Percentiles rank a stretch among this genome's conserved stretches.
Evolutionary conservation across 2,797 vertebrate genomes (phyloP).

Genomic region (Emys orbicularis): DNA sequence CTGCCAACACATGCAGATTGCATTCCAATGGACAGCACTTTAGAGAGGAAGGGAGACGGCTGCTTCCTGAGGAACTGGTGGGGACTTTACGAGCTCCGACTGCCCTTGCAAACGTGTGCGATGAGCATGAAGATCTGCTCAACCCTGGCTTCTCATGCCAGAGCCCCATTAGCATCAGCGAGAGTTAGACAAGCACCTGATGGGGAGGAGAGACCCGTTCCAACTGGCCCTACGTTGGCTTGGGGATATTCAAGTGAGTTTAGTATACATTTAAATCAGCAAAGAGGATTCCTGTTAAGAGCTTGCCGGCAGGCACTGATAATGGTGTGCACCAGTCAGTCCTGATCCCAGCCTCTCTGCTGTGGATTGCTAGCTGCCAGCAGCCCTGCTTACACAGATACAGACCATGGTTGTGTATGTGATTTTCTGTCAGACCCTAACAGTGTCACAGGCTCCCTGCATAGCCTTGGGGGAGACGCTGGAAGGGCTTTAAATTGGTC

Average conservation of each 20-base stretch:
- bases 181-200: conserved; percentile 17
- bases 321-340: not conserved
- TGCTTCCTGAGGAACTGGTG: not conserved
- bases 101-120: not conserved
- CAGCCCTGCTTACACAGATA: not conserved
- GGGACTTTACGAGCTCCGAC: conserved; percentile 1
- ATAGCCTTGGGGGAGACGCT: not conserved
- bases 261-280: not conserved
- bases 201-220: not conserved
- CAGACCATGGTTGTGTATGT: not conserved
- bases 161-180: not conserved
- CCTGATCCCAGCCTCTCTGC: not conserved
- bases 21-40: conserved; percentile 34
- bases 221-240: no score
- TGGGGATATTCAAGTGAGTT: not conserved
- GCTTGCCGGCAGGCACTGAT: not conserved
- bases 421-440: not conserved
- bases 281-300: not conserved
- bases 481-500: not conserved
- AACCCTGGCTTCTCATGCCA: not conserved
- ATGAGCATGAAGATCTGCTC: not conserved
- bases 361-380: not conserved
- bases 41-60: not conserved
- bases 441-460: not conserved
- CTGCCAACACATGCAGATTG: not conserved